Evolutionary conservation across 2,113 vertebrate species (phyloP).

Genomic region (Tychaedon coryphoeus): DNA sequence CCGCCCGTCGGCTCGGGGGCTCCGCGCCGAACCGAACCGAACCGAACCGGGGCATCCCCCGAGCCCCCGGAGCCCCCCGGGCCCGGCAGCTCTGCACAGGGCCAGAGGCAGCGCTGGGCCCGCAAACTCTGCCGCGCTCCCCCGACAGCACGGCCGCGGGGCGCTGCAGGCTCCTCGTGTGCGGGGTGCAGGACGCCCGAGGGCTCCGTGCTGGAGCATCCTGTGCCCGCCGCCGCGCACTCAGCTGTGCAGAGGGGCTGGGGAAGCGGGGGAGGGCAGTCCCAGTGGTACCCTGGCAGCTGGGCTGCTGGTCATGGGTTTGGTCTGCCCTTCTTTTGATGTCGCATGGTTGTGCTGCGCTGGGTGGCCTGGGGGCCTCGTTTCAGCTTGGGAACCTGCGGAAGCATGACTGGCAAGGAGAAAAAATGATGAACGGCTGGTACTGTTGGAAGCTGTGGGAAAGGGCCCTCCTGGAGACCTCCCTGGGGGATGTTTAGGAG

Average conservation of each 20-base stretch:
- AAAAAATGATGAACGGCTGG: neutral
- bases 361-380: neutral
- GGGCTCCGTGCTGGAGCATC: neutral
- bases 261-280: neutral
- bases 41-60: neutral
- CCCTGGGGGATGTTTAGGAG: neutral
- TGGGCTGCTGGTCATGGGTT: neutral
- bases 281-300: neutral
- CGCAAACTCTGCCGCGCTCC: neutral
- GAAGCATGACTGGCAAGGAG: neutral
- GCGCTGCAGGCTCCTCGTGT: accelerated
- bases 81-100: neutral
- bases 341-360: neutral
- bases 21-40: too few relatives aligned
- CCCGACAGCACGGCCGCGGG: accelerated
- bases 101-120: neutral
- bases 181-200: neutral
- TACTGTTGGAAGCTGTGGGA: slow-evolving; percentile 43
- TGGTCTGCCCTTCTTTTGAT: neutral
- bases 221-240: accelerated
- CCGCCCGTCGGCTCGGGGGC: neutral
- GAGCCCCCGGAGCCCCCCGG: neutral
- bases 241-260: neutral
- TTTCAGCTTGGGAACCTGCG: neutral
- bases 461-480: slow-evolving; percentile 1